A percentile compares a stretch with the other conserved stretches of the same genome.
Conservation (phyloP, 1,140 invertebrate genomes). For the Trichogramma pretiosum region DNA sequence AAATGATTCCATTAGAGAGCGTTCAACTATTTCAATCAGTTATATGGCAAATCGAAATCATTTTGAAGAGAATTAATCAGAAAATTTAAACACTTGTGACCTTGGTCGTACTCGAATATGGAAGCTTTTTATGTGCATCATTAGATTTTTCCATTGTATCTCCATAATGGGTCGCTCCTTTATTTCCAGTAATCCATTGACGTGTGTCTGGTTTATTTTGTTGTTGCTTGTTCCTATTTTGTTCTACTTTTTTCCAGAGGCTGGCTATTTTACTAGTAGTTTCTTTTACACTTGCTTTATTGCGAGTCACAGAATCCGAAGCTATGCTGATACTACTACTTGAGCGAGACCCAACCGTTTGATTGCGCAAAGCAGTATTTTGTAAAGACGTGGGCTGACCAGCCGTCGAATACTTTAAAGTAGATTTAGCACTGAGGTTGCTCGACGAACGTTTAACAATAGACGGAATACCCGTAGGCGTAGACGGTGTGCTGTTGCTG, state of each 20-base stretch:
- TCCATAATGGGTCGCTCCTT: too few relatives aligned
- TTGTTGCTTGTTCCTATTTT: constrained; percentile 54
- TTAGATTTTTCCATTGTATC: too few relatives aligned
- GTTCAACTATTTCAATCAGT: background rate
- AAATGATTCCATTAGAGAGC: too few relatives aligned
- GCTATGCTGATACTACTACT: constrained; percentile 56
- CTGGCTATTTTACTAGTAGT: constrained; percentile 80
- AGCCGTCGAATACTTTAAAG: too few relatives aligned
- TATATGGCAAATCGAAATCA: constrained; percentile 3
- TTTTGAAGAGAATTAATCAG: background rate
- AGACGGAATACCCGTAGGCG: constrained; percentile 32
- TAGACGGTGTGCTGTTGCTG: too few relatives aligned
- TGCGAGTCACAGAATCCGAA: constrained; percentile 44
- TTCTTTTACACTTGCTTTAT: constrained; percentile 56
- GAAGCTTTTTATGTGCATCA: background rate
- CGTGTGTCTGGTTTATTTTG: constrained; percentile 51
- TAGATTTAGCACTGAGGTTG: constrained; percentile 52
- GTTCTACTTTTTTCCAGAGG: constrained; percentile 79
- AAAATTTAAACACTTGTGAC: constrained; percentile 34
- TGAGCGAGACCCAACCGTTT: constrained; percentile 41
- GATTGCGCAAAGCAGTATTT: too few relatives aligned
- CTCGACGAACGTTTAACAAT: constrained; percentile 30
- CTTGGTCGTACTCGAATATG: constrained; percentile 30
- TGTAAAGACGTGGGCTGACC: too few relatives aligned
- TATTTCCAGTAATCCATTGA: constrained; percentile 60